phyloP scores from a whole-genome alignment of 2,797 vertebrate genomes.

The Poecilia wingei region DNA sequence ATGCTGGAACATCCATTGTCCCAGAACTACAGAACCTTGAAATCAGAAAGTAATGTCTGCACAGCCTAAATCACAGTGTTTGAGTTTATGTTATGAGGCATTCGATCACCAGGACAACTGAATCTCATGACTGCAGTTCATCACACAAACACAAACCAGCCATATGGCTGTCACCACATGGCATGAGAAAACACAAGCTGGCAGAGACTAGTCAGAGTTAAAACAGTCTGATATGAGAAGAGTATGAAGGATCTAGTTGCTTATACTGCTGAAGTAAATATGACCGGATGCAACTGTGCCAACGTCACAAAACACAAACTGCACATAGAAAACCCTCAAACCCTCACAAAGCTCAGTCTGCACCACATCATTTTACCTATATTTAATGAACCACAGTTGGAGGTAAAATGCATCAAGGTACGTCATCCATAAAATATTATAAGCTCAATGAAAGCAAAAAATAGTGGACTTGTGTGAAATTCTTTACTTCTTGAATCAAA shows the following conservation, averaged over 20 bases:
- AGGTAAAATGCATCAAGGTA: slow-evolving; percentile 10
- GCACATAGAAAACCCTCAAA: background rate
- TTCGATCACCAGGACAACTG: slow-evolving; percentile 26
- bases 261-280: background rate
- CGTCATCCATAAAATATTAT: background rate
- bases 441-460: background rate
- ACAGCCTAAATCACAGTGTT: slow-evolving; percentile 25
- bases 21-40: slow-evolving; percentile 10
- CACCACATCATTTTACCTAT: slow-evolving; percentile 49
- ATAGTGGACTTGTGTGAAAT: background rate
- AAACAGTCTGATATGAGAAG: slow-evolving; percentile 17
- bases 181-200: slow-evolving; percentile 44
- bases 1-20: slow-evolving; percentile 11
- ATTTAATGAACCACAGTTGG: slow-evolving; percentile 17
- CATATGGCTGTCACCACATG: slow-evolving; percentile 53
- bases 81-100: slow-evolving; percentile 25
- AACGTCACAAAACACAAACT: background rate
- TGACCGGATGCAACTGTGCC: background rate
- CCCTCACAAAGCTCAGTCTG: background rate
- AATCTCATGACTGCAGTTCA: slow-evolving; percentile 31
- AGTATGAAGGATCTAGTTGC: slow-evolving; percentile 6
- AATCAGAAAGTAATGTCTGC: slow-evolving; percentile 18
- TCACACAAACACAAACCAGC: slow-evolving; percentile 37
- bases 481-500: background rate
- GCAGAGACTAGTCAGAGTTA: slow-evolving; percentile 36